These are phyloP conservation scores for Carapus acus DNA, from an alignment of 2,797 vertebrate species.

Conservation along the genomic window DNA sequence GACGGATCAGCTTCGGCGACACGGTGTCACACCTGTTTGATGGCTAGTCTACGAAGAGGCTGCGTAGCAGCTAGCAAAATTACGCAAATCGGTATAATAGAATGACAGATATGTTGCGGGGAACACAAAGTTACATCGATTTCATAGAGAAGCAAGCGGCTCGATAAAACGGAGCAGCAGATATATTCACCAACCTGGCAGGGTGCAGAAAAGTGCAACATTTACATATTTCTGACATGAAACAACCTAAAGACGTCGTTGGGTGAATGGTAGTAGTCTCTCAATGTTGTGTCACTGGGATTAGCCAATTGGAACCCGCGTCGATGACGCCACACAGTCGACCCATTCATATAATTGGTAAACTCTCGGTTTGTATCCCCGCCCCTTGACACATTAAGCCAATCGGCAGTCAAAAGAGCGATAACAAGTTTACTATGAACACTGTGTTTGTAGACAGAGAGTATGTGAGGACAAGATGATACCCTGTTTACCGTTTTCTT, in stretches of 20 bases:
- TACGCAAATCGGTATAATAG: not conserved
- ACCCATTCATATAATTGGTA: slow-evolving; percentile 52
- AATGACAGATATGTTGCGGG: slow-evolving; percentile 6
- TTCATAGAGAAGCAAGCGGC: not conserved
- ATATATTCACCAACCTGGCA: slow-evolving; percentile 33
- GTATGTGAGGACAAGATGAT: not conserved
- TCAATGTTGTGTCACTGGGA: slow-evolving; percentile 13
- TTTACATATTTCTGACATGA: slow-evolving; percentile 12
- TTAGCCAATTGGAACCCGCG: slow-evolving; percentile 56
- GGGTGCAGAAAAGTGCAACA: slow-evolving; percentile 14
- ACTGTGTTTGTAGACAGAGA: slow-evolving; percentile 34
- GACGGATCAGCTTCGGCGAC: not conserved
- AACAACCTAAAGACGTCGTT: slow-evolving; percentile 4
- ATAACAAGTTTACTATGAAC: not conserved
- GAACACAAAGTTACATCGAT: not conserved
- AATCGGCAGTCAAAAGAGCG: slow-evolving; percentile 36
- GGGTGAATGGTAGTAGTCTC: not conserved
- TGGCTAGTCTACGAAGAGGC: not conserved
- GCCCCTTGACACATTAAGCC: slow-evolving; percentile 46
- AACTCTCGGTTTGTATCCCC: not conserved
- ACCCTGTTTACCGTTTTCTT: too few species aligned
- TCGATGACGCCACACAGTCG: slow-evolving; percentile 49
- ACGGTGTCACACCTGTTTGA: not conserved
- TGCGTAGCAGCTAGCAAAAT: not conserved
- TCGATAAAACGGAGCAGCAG: not conserved